These are phyloP conservation scores for Caradrina kadenii DNA, from an alignment of 2,888 invertebrate species.

Conservation along the genomic window DNA sequence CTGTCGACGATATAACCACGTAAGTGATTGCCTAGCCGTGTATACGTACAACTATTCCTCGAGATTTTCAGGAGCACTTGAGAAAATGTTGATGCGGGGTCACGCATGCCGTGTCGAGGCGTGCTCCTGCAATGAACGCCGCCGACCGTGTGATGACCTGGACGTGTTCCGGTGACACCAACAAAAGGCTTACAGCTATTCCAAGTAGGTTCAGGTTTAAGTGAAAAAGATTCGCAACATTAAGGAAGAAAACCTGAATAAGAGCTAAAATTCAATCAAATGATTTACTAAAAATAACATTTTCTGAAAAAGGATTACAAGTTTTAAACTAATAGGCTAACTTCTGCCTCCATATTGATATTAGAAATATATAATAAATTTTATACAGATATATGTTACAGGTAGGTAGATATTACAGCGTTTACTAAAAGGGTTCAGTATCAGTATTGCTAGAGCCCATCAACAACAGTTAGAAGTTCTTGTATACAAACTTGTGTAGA, in stretches of 20 bases:
- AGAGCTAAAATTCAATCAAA: neutral
- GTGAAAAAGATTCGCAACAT: neutral
- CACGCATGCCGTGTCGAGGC: constrained; percentile 76
- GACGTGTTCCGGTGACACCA: constrained; percentile 63
- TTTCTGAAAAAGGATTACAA: neutral
- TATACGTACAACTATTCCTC: constrained; percentile 53
- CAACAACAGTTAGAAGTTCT: constrained; percentile 5
- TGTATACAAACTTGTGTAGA: constrained; percentile 38
- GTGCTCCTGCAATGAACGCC: constrained; percentile 66
- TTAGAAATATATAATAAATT: too few species aligned
- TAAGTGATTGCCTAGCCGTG: constrained; percentile 62
- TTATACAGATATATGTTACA: too few species aligned
- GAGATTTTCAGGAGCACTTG: constrained; percentile 69
- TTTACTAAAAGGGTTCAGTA: too few species aligned
- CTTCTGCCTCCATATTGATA: too few species aligned
- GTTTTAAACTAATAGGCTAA: neutral
- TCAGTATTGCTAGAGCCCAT: neutral
- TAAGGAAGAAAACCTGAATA: constrained; percentile 2
- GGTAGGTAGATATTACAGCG: too few species aligned
- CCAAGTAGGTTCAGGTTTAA: constrained; percentile 13
- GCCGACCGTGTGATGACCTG: constrained; percentile 73
- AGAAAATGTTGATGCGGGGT: constrained; percentile 78
- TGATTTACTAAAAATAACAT: neutral
- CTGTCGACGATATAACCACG: constrained; percentile 57
- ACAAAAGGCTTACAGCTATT: constrained; percentile 21